These are phyloP conservation scores for Bombyx huttoni DNA, from an alignment of 2,888 invertebrate genomes.

Conservation along the genomic window DNA sequence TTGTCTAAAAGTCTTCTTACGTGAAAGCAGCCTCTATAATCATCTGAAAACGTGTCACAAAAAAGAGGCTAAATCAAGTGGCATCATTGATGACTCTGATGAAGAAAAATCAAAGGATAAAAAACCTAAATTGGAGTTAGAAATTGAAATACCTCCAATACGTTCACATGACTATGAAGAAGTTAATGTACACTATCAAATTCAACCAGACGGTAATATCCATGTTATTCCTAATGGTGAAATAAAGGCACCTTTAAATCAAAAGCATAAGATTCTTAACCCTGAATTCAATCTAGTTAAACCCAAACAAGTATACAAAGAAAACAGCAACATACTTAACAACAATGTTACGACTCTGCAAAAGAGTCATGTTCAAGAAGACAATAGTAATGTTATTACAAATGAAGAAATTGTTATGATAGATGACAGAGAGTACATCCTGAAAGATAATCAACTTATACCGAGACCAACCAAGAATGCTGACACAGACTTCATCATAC, in stretches of 20 bases:
- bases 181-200: conserved; percentile 37
- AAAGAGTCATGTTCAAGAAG: conserved; percentile 29
- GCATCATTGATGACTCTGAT: conserved; percentile 75
- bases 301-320: conserved; percentile 10
- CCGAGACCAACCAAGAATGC: conserved; percentile 25
- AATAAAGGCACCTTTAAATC: conserved; percentile 15
- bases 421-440: conserved; percentile 73
- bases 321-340: conserved; percentile 10
- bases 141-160: conserved; percentile 34
- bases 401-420: conserved; percentile 57
- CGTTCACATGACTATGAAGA: conserved; percentile 41
- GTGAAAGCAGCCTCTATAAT: conserved; percentile 78
- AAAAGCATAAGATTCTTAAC: conserved; percentile 56
- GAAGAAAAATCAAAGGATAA: conserved; percentile 33
- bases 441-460: conserved; percentile 49
- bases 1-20: conserved; percentile 80
- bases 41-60: conserved; percentile 79
- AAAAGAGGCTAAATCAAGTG: conserved; percentile 75
- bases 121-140: conserved; percentile 16
- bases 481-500: conserved; percentile 29
- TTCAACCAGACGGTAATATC: conserved; percentile 58
- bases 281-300: conserved; percentile 30
- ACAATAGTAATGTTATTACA: conserved; percentile 10
- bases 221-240: conserved; percentile 54
- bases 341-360: conserved; percentile 16